phyloP scores from a whole-genome alignment of 2,797 vertebrate genomes.

The Echeneis naucrates region DNA sequence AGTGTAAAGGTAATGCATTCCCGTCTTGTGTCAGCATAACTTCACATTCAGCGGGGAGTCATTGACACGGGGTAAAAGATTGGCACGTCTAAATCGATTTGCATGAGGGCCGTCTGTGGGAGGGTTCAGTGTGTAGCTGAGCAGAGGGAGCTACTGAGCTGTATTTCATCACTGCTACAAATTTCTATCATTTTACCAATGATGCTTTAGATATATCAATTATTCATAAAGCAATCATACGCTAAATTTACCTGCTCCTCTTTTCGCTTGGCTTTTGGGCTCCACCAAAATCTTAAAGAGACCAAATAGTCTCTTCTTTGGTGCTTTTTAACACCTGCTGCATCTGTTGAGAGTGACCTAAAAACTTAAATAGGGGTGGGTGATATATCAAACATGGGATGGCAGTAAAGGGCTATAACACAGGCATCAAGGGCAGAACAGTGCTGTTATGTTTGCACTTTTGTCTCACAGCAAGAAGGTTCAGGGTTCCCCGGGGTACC shows the following conservation, averaged over 20 bases:
- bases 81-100: slow-evolving; percentile 58
- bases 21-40: slow-evolving; percentile 65
- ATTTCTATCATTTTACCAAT: not conserved
- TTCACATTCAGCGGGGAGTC: slow-evolving; percentile 27
- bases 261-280: no score
- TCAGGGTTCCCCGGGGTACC: no score
- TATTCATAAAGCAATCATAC: not conserved
- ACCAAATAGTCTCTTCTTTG: not conserved
- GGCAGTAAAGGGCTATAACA: no score
- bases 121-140: slow-evolving; percentile 15
- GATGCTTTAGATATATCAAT: not conserved
- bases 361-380: no score
- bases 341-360: not conserved
- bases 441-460: no score
- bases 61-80: slow-evolving; percentile 43
- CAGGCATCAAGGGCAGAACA: no score
- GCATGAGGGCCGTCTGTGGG: slow-evolving; percentile 11
- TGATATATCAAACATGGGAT: no score
- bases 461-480: no score
- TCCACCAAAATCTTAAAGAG: not conserved
- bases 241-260: no score
- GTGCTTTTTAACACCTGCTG: not conserved
- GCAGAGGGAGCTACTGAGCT: not conserved
- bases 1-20: slow-evolving; percentile 56
- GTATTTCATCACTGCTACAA: not conserved